phyloP scores from a whole-genome alignment of 2,113 vertebrate genomes.

The Pelvicachromis taeniatus region DNA sequence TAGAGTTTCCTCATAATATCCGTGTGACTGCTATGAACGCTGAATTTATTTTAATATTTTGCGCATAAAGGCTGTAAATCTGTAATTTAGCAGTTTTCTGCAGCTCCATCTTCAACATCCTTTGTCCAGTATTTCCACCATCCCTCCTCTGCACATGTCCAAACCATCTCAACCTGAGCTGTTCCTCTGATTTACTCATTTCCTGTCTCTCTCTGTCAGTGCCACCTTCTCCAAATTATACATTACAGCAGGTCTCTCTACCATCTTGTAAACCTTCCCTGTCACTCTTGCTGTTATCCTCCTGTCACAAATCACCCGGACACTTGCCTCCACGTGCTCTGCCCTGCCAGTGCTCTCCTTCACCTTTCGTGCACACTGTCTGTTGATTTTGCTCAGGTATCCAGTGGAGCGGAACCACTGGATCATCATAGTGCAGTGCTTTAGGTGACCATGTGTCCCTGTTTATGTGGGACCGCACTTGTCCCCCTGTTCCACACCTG shows the following conservation, averaged over 20 bases:
- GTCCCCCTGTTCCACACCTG: not conserved
- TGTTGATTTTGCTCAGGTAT: not conserved
- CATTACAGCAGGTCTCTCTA: not conserved
- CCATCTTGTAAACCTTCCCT: not conserved
- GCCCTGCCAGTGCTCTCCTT: not conserved
- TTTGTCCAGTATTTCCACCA: not conserved
- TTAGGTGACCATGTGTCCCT: not conserved
- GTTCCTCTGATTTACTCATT: not conserved
- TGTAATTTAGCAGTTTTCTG: not conserved
- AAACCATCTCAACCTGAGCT: not conserved
- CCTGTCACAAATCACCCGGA: not conserved
- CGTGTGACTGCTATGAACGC: not conserved
- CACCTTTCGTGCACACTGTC: not conserved
- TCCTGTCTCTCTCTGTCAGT: not conserved
- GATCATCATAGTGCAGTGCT: not conserved
- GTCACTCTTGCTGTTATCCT: not conserved
- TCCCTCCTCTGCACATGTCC: not conserved
- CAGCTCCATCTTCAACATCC: not conserved
- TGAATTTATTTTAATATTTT: not conserved
- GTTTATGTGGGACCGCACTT: not conserved
- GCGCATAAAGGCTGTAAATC: not conserved
- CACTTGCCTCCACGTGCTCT: not conserved
- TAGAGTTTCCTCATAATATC: not conserved
- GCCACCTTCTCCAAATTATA: not conserved
- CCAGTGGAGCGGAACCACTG: not conserved